A percentile compares a stretch with the other conserved stretches of the same genome.
phyloP scores from a whole-genome alignment of 1,140 invertebrate genomes.

The Drosophila quadrilineata region DNA sequence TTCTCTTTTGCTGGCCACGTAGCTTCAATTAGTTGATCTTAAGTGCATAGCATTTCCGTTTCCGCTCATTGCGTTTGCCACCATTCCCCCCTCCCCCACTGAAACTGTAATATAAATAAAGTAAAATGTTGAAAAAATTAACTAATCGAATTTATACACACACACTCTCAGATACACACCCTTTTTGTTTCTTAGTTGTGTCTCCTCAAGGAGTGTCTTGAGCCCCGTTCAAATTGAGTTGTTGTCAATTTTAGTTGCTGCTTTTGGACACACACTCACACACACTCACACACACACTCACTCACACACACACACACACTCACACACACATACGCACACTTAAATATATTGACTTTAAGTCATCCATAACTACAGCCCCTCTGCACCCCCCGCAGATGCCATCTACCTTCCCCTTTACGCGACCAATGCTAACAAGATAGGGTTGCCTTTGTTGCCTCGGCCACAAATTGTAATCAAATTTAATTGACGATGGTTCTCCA shows the following conservation, averaged over 20 bases:
- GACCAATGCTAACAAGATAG: constrained; percentile 26
- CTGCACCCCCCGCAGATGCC: too few species aligned
- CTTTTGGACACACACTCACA: background rate
- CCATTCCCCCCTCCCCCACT: too few species aligned
- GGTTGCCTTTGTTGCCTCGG: constrained; percentile 22
- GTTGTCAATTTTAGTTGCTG: constrained; percentile 31
- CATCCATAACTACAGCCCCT: background rate
- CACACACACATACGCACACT: background rate
- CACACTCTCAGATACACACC: background rate
- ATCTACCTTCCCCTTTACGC: too few species aligned
- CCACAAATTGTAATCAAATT: constrained; percentile 73
- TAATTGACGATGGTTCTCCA: constrained; percentile 54
- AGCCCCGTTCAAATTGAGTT: constrained; percentile 34
- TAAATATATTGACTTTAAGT: constrained; percentile 40
- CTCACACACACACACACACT: background rate
- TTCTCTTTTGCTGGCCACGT: constrained; percentile 20
- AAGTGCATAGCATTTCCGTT: constrained; percentile 33
- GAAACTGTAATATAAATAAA: too few species aligned
- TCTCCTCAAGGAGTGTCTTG: background rate
- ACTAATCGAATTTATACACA: constrained; percentile 41
- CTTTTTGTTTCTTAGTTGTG: constrained; percentile 8
- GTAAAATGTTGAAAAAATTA: constrained; percentile 25
- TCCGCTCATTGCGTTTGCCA: constrained; percentile 30
- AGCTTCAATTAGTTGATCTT: constrained; percentile 45
- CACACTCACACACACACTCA: background rate